Percentiles rank a stretch among this genome's conserved stretches.
Conservation (phyloP, 2,888 invertebrate species). For the Formica aserva region DNA sequence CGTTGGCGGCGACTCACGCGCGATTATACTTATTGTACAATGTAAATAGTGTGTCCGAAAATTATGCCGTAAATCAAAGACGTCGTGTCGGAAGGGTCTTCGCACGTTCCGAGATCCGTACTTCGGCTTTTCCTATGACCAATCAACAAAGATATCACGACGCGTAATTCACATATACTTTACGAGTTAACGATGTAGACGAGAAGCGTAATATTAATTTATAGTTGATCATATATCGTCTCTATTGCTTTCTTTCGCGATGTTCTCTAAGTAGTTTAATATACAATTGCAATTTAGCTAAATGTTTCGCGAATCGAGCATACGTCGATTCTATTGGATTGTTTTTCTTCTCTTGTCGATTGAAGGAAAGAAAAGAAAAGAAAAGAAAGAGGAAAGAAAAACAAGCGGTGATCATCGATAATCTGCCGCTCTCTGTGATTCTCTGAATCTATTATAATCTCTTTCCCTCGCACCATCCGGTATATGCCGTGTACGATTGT, state of each 20-base stretch:
- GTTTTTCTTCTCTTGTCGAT: constrained; percentile 5
- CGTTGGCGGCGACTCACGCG: constrained; percentile 26
- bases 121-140: constrained; percentile 48
- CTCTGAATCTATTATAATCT: constrained; percentile 37
- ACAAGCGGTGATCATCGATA: constrained; percentile 18
- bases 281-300: constrained; percentile 37
- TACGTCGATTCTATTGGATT: constrained; percentile 22
- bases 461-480: constrained; percentile 55
- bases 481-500: constrained; percentile 56
- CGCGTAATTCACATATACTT: constrained; percentile 50
- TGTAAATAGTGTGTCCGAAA: constrained; percentile 47
- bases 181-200: constrained; percentile 42
- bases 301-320: constrained; percentile 12
- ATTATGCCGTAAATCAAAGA: constrained; percentile 40
- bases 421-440: constrained; percentile 20
- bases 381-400: neutral
- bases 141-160: constrained; percentile 61
- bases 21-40: constrained; percentile 39
- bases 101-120: constrained; percentile 57
- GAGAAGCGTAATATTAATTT: constrained; percentile 40
- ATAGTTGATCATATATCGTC: constrained; percentile 42
- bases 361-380: neutral
- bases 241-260: constrained; percentile 33
- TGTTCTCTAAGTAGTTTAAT: constrained; percentile 42
- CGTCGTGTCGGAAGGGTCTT: constrained; percentile 29